A percentile compares a stretch with the other conserved stretches of the same genome.
These are phyloP conservation scores for Eretmodus cyanostictus DNA, from an alignment of 2,113 vertebrate genomes.

Conservation along the genomic window DNA sequence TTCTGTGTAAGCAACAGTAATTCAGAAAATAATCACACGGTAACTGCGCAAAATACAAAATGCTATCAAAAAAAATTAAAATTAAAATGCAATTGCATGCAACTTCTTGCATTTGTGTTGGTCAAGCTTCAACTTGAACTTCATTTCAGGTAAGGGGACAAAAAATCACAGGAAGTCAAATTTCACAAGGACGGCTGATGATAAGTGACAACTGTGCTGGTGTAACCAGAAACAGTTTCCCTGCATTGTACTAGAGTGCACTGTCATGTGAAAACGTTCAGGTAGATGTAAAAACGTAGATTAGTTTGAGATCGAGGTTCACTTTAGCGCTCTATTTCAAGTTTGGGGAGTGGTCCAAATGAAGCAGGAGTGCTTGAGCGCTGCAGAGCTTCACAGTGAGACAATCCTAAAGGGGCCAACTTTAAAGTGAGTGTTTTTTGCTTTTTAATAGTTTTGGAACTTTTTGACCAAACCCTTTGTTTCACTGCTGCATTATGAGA, in stretches of 20 bases:
- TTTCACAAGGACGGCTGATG: not conserved
- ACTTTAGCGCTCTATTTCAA: not conserved
- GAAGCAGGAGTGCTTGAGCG: not conserved
- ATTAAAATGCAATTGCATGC: not conserved
- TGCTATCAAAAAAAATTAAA: accelerated
- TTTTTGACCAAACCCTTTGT: not conserved
- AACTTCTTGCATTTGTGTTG: not conserved
- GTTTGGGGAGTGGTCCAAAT: not conserved
- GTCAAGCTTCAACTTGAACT: not conserved
- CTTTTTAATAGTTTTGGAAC: not conserved
- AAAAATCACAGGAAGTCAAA: not conserved
- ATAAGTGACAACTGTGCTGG: not conserved
- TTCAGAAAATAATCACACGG: not conserved
- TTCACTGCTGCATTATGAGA: not conserved
- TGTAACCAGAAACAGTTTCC: not conserved
- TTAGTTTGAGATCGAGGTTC: not conserved
- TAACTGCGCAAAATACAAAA: not conserved
- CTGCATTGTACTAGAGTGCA: not conserved
- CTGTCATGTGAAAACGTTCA: not conserved
- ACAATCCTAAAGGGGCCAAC: not conserved
- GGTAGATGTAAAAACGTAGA: not conserved
- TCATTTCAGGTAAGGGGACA: not conserved
- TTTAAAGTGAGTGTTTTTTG: not conserved
- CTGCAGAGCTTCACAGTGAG: not conserved
- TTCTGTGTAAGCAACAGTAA: not conserved